Percentiles rank a stretch among this genome's conserved stretches.
phyloP scores from a whole-genome alignment of 2,888 invertebrate genomes.

The Rhingia rostrata region DNA sequence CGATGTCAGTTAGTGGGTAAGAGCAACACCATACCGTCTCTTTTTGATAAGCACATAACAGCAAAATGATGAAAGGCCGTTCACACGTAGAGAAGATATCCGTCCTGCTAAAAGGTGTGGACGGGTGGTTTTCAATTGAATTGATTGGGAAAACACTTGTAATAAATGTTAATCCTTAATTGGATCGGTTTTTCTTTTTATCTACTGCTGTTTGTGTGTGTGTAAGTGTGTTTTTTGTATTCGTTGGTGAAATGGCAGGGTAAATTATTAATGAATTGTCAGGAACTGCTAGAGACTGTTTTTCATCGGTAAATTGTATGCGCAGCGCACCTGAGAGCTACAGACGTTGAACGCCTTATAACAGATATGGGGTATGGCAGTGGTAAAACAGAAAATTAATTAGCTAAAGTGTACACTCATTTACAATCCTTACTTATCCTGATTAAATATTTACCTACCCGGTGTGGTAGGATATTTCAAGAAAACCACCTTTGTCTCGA shows the following conservation, averaged over 20 bases:
- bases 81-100: constrained; percentile 6
- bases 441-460: constrained; percentile 69
- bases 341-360: constrained; percentile 1
- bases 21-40: neutral
- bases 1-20: constrained; percentile 19
- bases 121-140: constrained; percentile 65
- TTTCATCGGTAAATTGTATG: constrained; percentile 27
- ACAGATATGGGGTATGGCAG: neutral
- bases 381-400: constrained; percentile 66
- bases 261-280: constrained; percentile 72
- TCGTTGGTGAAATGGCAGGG: neutral
- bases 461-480: constrained; percentile 16
- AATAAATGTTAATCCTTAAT: constrained; percentile 74
- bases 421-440: constrained; percentile 73
- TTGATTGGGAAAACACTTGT: constrained; percentile 69
- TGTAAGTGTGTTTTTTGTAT: neutral
- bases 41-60: neutral
- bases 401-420: constrained; percentile 73
- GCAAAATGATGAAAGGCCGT: constrained; percentile 44
- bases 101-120: constrained; percentile 26
- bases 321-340: constrained; percentile 23
- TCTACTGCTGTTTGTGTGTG: neutral
- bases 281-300: constrained; percentile 39
- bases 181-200: constrained; percentile 51
- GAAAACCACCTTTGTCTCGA: constrained; percentile 41